Evolutionary conservation across 2,797 vertebrate genomes (phyloP), one percentile per base, ranked within the genome.

Genomic region (Falco novaeseelandiae): DNA sequence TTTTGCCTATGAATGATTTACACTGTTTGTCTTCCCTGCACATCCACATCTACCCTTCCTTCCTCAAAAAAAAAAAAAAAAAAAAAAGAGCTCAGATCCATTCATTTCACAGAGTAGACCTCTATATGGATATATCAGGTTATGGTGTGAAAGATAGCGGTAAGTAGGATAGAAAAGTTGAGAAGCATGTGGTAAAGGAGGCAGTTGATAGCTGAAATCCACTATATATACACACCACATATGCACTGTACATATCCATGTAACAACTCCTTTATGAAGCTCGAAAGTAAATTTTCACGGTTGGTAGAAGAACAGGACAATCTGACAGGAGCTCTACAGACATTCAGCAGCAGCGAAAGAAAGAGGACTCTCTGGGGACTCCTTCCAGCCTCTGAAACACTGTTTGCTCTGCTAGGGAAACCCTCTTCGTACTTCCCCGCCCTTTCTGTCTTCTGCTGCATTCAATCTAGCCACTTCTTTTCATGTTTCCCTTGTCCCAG

Each of bases 251-350:
- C 27, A 8, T 14, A 38, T 1, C 32, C 52, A 10, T 10, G 9
- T 22, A 78, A 79, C 57, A 40, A 15, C 67, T 21, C 2, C 58
- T 90, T 63, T 32, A 19, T 51, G 86, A 62, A 79, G 59, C 25
- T 20, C 79, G 49, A 13, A 70, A 36, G 78, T 36, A 30, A 22
- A 61, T 76, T 29, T 54, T 78, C 77, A 84, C 2, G 16, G 65
- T 2, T 83, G 59, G 61, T 16, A 32, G 77, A 83, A 81, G 65
- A 76, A 51, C 4, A 40, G 73, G 73, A 79, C 69, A 70, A 72
- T 58, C 27, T 84, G 83, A 58, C 58, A 92, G 81, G 42, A 92
- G 46, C 27, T 92, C 73, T 69, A 44, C 42, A 73, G 88, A 40
- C 29, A 29, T 27, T 72, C 34, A 29, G 21, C 10, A 21, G 42